Conservation (phyloP, 2,797 vertebrate species). For the Zalophus californianus region DNA sequence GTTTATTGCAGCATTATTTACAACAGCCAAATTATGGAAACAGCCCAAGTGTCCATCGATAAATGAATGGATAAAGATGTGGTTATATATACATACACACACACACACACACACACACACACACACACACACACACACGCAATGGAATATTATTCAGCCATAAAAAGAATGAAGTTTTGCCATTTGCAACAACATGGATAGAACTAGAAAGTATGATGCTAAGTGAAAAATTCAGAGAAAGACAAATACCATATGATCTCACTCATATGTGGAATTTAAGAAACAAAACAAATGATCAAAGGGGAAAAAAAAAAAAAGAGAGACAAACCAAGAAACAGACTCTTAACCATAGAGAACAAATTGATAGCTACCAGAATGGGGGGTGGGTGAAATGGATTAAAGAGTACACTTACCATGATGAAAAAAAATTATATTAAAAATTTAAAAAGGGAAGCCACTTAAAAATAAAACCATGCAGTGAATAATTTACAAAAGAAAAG, state of each 20-base stretch:
- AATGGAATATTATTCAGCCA: neutral
- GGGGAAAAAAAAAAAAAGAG: neutral
- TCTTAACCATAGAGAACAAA: neutral
- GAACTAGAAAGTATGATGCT: neutral
- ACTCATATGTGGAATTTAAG: neutral
- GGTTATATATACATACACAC: neutral
- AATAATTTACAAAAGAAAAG: conserved; percentile 47
- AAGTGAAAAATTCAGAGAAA: neutral
- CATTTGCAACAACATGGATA: neutral
- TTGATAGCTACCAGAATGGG: neutral
- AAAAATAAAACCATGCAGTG: conserved; percentile 44
- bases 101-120: neutral
- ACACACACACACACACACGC: neutral
- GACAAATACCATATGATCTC: neutral
- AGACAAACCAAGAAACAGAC: neutral
- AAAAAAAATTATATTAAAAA: neutral
- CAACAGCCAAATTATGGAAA: neutral
- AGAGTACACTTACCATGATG: neutral
- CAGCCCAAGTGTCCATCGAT: neutral
- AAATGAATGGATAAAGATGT: neutral
- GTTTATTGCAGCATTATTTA: neutral
- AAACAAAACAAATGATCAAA: neutral
- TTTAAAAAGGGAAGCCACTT: neutral
- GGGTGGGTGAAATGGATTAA: neutral
- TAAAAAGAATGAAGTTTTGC: neutral